phyloP scores from a whole-genome alignment of 1,140 invertebrate genomes.

The Samia ricini region DNA sequence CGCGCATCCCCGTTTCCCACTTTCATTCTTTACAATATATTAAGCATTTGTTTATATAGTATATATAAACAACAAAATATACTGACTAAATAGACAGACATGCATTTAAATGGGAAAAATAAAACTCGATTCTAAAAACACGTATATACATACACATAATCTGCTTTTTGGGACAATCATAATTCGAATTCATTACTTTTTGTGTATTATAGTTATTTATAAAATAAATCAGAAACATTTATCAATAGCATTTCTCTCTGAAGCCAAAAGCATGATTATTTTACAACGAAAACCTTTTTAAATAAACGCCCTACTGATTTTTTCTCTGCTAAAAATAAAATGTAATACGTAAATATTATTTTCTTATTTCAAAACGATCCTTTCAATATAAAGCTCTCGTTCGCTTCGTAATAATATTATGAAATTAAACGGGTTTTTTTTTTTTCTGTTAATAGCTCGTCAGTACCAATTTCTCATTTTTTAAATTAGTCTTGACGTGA shows the following conservation, averaged over 20 bases:
- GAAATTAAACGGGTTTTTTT: conserved; percentile 38
- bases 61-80: no score
- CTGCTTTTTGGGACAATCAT: no score
- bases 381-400: conserved; percentile 50
- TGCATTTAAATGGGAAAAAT: no score
- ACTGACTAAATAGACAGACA: no score
- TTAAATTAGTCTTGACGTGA: no score
- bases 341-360: conserved; percentile 38
- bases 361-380: conserved; percentile 46
- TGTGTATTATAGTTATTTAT: no score
- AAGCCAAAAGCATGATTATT: neutral
- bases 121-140: no score
- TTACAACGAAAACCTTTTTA: neutral
- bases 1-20: no score
- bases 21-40: no score
- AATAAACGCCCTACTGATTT: conserved; percentile 28
- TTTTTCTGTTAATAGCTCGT: conserved; percentile 21
- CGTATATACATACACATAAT: no score
- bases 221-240: neutral
- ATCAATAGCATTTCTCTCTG: neutral
- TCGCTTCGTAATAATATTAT: conserved; percentile 41
- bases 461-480: conserved; percentile 21
- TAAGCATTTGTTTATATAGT: no score
- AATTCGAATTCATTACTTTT: no score
- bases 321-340: conserved; percentile 36